These are phyloP conservation scores for Uromys caudimaculatus DNA, from an alignment of 2,797 vertebrate species.

Conservation along the genomic window DNA sequence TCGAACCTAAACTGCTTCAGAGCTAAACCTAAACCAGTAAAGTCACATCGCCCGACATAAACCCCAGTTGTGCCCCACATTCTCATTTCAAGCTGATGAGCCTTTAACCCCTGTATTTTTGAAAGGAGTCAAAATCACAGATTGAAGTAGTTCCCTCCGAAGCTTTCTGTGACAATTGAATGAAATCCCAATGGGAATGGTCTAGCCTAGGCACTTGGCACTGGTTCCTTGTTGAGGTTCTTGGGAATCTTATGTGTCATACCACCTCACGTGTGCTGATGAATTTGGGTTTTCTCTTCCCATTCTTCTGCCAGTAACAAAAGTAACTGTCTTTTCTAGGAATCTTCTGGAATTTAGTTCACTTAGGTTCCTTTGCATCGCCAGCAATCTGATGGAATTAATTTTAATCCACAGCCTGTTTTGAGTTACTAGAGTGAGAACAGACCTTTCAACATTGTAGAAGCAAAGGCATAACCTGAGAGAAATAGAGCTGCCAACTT, in stretches of 20 bases:
- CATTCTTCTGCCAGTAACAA: background rate
- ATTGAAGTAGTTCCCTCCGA: background rate
- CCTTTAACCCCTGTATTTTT: background rate
- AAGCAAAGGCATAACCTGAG: background rate
- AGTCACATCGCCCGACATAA: background rate
- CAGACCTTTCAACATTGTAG: background rate
- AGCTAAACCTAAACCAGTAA: background rate
- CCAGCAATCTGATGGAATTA: background rate
- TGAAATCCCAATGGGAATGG: background rate
- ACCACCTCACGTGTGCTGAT: background rate
- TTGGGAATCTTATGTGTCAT: background rate
- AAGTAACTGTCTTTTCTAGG: background rate
- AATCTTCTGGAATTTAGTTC: constrained; percentile 1
- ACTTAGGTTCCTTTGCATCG: background rate
- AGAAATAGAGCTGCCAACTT: background rate
- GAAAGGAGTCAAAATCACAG: background rate
- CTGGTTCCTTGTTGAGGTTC: background rate
- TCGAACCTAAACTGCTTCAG: background rate
- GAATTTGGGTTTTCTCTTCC: background rate
- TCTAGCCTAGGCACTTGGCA: background rate
- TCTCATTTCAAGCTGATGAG: background rate
- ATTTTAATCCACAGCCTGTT: background rate
- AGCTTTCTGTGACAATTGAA: background rate
- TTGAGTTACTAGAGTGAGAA: background rate
- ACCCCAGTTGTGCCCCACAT: background rate